These are phyloP conservation scores for Timandra comae DNA, from an alignment of 2,888 invertebrate species.

Conservation along the genomic window DNA sequence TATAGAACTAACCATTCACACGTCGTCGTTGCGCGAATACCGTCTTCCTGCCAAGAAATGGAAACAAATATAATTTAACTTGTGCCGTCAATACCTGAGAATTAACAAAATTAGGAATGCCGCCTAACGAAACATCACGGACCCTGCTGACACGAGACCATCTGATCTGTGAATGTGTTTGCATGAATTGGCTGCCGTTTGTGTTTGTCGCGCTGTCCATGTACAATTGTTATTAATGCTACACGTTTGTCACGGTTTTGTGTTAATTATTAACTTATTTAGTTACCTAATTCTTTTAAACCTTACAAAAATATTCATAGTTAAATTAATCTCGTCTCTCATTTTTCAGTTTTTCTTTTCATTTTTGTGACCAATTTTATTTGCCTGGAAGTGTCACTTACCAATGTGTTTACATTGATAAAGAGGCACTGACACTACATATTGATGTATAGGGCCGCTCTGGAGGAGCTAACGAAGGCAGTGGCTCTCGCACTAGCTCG, in stretches of 20 bases:
- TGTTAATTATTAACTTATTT: constrained; percentile 17
- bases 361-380: too few species aligned
- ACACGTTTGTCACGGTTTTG: constrained; percentile 27
- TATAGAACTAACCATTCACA: constrained; percentile 30
- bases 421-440: too few species aligned
- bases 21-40: constrained; percentile 59
- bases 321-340: too few species aligned
- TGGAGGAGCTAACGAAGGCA: constrained; percentile 72
- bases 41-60: constrained; percentile 70
- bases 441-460: constrained; percentile 58
- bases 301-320: too few species aligned
- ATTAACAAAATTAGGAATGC: constrained; percentile 65
- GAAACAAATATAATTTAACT: constrained; percentile 40
- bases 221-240: constrained; percentile 30
- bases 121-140: constrained; percentile 61
- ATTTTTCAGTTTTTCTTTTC: too few species aligned
- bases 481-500: constrained; percentile 90
- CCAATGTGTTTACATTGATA: too few species aligned
- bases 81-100: constrained; percentile 51
- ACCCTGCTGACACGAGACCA: constrained; percentile 47
- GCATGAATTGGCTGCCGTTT: constrained; percentile 67
- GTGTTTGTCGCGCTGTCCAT: constrained; percentile 54
- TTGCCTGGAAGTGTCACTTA: too few species aligned
- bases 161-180: constrained; percentile 65
- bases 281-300: too few species aligned